Conservation (phyloP, 92 coral and sea anemone genomes). For the Pocillopora meandrina region DNA sequence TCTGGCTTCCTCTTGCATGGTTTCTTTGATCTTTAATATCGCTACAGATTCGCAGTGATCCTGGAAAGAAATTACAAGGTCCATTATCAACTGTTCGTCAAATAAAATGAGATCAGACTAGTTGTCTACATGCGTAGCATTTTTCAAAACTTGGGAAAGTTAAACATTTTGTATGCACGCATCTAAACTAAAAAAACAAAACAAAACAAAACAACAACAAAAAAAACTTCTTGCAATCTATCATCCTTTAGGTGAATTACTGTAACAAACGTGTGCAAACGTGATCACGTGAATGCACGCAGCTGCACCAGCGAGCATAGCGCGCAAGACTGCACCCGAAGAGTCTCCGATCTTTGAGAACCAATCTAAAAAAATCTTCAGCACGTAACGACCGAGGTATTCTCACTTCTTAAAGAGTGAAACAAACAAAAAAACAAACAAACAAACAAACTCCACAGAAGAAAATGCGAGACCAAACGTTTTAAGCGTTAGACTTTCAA, state of each 20-base stretch:
- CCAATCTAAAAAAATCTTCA: not conserved
- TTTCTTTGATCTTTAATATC: constrained; percentile 87
- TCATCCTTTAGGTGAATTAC: no score
- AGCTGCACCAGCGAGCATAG: not conserved
- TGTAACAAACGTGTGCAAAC: not conserved
- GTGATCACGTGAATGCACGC: not conserved
- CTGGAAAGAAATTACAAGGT: constrained; percentile 17
- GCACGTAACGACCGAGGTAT: not conserved
- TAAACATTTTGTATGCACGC: no score
- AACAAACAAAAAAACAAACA: no score
- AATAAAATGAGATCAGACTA: no score
- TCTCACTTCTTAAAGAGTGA: no score
- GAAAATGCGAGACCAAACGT: no score
- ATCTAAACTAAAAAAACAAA: no score
- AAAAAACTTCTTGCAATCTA: no score
- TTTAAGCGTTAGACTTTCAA: no score
- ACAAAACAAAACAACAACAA: not conserved
- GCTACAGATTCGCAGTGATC: constrained; percentile 93
- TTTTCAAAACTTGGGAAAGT: no score
- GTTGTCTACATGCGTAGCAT: no score
- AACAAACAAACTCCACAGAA: no score
- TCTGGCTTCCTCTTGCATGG: constrained; percentile 93
- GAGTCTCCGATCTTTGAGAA: not conserved
- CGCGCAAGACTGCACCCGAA: not conserved
- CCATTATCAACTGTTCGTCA: not conserved